Percentiles rank a stretch among this genome's conserved stretches.
Evolutionary conservation across 2,113 vertebrate genomes (phyloP).

Genomic region (Aix galericulata): DNA sequence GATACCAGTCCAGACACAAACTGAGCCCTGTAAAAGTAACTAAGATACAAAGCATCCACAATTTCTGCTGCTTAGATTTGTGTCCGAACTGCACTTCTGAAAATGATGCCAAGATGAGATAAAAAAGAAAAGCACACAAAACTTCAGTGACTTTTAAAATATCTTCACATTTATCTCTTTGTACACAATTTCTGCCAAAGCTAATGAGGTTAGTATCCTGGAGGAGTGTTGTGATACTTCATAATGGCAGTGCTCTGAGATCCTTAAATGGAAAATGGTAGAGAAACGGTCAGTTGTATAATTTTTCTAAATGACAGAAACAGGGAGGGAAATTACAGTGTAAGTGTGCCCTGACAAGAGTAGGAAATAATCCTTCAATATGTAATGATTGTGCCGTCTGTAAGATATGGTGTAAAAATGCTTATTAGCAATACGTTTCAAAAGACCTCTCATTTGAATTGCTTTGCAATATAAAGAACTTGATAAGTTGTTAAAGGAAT

Average conservation of each 20-base stretch:
- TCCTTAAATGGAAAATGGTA: background rate
- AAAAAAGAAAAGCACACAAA: background rate
- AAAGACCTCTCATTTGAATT: conserved; percentile 36
- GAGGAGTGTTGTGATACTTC: background rate
- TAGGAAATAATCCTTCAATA: background rate
- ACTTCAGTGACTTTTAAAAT: background rate
- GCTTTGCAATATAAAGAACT: conserved; percentile 13
- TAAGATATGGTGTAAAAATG: background rate
- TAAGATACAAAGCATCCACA: background rate
- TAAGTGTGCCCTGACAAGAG: background rate
- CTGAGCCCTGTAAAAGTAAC: background rate
- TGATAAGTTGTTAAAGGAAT: conserved; percentile 53
- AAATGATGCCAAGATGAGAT: background rate
- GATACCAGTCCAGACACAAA: background rate
- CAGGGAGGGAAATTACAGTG: background rate
- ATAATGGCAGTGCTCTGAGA: background rate
- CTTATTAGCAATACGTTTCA: conserved; percentile 41
- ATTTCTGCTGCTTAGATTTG: background rate
- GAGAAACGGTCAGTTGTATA: background rate
- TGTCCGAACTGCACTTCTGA: background rate
- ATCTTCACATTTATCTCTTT: background rate
- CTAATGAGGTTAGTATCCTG: background rate
- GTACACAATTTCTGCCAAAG: background rate
- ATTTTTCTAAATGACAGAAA: background rate
- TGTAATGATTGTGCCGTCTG: background rate